Base-by-base conservation (phyloP, 2,888 invertebrate genomes). In the Spatulosminthurus flaviceps region DNA sequence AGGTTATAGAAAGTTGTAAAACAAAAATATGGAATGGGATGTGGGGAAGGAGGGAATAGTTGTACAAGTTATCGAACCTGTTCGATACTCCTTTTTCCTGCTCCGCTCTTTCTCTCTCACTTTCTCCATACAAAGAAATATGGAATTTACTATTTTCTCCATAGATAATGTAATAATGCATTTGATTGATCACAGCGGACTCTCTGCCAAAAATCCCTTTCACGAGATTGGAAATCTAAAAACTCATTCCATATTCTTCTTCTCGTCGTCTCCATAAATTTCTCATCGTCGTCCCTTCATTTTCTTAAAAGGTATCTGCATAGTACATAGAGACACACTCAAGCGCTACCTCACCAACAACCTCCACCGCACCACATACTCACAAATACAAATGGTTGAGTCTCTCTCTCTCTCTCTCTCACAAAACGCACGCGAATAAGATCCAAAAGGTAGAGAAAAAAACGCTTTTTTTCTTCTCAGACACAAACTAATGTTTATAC, bases 121-220 rank as follows among this genome's bases (percentile, higher is more conserved):
- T n/a, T 2, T 64, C 60, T 60, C 19, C 51, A 43, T 77, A 66
- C 41, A 67, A 51, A 64, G 69, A 74, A 74, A 79, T 79, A 79
- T 79, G 79, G 79, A 79, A 79, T 79, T 73, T 79, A 79, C 74
- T 74, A 74, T 79, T 79, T 74, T 69, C 67, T 60, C 67, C 24
- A 42, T 72, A 72, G 77, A 77, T 83, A 83, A 84, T 83, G 83
- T 75, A 82, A 82, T 84, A 82, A 82, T 79, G 80, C 82, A 81
- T 83, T 82, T 82, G 84, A 83, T 83, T 83, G 84, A 84, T 84
- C 82, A 82, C 82, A 80, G 75, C 80, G 78, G 79, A 81, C 78
- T 80, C 74, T 76, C 75, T 82, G 81, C 81, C 81, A 81, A 81
- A 78, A 81, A 81, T 81, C 79, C 79, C 81, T 79, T 81, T 79